A percentile compares a stretch with the other conserved stretches of the same genome.
phyloP scores from a whole-genome alignment of 2,797 vertebrate species.

The Mormyrus proboscirostris region DNA sequence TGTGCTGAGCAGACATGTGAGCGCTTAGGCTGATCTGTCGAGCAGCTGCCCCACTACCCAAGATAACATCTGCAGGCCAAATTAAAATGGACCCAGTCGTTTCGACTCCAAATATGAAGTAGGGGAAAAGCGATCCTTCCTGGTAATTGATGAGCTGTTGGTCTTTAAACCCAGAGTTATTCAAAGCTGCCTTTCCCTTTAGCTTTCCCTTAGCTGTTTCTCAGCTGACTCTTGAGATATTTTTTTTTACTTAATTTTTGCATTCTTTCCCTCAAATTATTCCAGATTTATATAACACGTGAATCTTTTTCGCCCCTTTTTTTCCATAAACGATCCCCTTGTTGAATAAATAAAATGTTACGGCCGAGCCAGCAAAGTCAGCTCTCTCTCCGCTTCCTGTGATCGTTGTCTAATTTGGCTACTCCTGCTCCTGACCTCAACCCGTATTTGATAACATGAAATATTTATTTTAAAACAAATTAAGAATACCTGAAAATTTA shows the following conservation, averaged over 20 bases:
- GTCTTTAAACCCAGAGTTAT: neutral
- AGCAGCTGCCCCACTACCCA: neutral
- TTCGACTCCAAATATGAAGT: neutral
- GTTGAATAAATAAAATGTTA: neutral
- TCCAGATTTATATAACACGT: neutral
- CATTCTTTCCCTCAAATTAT: neutral
- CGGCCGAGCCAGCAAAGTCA: neutral
- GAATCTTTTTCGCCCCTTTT: neutral
- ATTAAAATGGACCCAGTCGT: neutral
- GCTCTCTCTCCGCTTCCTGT: neutral
- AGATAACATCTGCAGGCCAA: neutral
- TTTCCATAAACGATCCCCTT: neutral
- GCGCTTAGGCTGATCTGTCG: neutral
- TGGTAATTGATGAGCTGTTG: neutral
- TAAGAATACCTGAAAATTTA: neutral
- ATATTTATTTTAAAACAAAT: neutral
- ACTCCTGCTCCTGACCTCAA: neutral
- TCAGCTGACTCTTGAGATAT: no score
- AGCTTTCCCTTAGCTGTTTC: neutral
- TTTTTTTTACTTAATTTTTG: neutral
- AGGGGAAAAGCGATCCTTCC: neutral
- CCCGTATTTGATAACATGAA: neutral
- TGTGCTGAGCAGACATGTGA: neutral
- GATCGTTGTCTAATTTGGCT: neutral
- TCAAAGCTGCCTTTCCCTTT: neutral